A percentile compares a stretch with the other conserved stretches of the same genome.
These are phyloP conservation scores for Gortyna flavago DNA, from an alignment of 2,888 invertebrate species.

Conservation along the genomic window DNA sequence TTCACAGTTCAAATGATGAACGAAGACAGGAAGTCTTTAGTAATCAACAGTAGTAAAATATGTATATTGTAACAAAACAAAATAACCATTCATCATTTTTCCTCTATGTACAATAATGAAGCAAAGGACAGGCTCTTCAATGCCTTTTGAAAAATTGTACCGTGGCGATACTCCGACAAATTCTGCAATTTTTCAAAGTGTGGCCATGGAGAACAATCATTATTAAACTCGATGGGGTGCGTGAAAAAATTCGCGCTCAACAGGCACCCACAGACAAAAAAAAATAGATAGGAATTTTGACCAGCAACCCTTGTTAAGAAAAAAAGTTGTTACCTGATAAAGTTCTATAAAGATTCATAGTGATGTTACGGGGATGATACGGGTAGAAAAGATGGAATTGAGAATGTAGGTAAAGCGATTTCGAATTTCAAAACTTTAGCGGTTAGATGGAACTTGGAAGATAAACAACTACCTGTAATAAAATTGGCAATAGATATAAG, in stretches of 20 bases:
- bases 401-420: background rate
- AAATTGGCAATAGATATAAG: too few relatives aligned
- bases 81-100: background rate
- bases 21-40: conserved; percentile 15
- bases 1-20: conserved; percentile 1
- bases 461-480: too few relatives aligned
- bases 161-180: background rate
- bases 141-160: conserved; percentile 3
- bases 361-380: conserved; percentile 16
- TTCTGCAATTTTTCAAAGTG: background rate
- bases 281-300: conserved; percentile 37
- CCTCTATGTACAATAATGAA: background rate
- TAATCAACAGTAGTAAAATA: background rate
- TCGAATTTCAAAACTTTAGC: background rate
- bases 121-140: background rate
- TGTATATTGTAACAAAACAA: conserved; percentile 6
- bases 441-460: background rate
- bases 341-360: conserved; percentile 4
- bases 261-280: background rate
- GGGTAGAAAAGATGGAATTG: conserved; percentile 11
- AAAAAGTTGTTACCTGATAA: conserved; percentile 50
- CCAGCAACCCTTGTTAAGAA: conserved; percentile 30
- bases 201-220: conserved; percentile 1
- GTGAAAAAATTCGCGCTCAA: conserved; percentile 27
- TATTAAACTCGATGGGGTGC: background rate